A percentile compares a stretch with the other conserved stretches of the same genome.
These are phyloP conservation scores for Phenganax stokvisi DNA, from an alignment of 92 coral and sea anemone genomes.

Conservation along the genomic window DNA sequence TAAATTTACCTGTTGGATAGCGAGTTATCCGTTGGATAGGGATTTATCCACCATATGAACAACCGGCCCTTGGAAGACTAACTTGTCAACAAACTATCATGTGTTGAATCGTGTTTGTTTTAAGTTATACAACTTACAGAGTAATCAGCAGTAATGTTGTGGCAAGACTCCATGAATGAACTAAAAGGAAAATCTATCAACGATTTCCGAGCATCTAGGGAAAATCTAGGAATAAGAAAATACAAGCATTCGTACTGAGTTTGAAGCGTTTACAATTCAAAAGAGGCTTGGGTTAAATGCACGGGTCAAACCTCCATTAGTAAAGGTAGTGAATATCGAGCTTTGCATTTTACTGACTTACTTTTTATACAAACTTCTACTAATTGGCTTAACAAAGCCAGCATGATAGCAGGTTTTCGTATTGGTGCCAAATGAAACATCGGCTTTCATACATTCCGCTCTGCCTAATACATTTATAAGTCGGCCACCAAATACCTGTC, in stretches of 20 bases:
- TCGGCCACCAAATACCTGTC: slow-evolving; percentile 70
- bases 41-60: too few relatives aligned
- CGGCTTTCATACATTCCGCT: slow-evolving; percentile 75
- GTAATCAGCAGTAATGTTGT: slow-evolving; percentile 59
- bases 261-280: too few relatives aligned
- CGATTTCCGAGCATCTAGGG: slow-evolving; percentile 65
- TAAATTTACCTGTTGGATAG: too few relatives aligned
- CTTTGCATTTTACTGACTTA: neutral
- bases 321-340: too few relatives aligned
- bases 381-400: slow-evolving; percentile 66
- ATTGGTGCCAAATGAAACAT: slow-evolving; percentile 82
- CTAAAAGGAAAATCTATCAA: slow-evolving; percentile 71
- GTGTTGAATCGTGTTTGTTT: too few relatives aligned
- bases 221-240: slow-evolving; percentile 48
- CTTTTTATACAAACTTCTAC: slow-evolving; percentile 61
- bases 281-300: too few relatives aligned
- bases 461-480: slow-evolving; percentile 78
- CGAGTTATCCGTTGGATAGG: too few relatives aligned
- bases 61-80: too few relatives aligned
- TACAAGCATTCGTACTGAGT: neutral
- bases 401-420: slow-evolving; percentile 82
- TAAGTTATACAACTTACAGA: slow-evolving; percentile 43
- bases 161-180: slow-evolving; percentile 77
- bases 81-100: too few relatives aligned
- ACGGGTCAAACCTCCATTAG: too few relatives aligned